phyloP scores from a whole-genome alignment of 2,797 vertebrate species.

The Gymnocypris eckloni region DNA sequence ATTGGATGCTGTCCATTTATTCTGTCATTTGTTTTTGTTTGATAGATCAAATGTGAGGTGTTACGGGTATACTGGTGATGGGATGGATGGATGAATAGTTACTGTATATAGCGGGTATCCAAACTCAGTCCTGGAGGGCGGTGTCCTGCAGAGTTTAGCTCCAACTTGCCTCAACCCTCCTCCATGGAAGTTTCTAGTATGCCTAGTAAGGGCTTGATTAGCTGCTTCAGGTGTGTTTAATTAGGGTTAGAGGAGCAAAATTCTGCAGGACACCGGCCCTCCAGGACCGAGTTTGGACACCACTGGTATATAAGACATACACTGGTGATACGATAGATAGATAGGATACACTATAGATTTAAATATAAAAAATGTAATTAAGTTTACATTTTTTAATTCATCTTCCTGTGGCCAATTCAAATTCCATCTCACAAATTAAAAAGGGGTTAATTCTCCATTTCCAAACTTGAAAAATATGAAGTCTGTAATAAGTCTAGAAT shows the following conservation, averaged over 20 bases:
- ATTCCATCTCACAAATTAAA: neutral
- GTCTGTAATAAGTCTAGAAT: neutral
- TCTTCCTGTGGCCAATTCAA: neutral
- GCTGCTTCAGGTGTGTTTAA: too few relatives aligned
- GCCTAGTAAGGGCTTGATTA: too few relatives aligned
- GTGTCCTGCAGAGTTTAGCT: too few relatives aligned
- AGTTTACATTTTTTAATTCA: neutral
- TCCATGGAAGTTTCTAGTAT: too few relatives aligned
- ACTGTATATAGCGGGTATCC: too few relatives aligned
- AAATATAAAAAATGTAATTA: neutral
- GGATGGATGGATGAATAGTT: too few relatives aligned
- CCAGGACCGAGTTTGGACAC: too few relatives aligned
- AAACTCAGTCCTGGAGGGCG: too few relatives aligned
- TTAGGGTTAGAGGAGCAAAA: too few relatives aligned
- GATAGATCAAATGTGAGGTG: neutral
- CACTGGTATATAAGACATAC: neutral
- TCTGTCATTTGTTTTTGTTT: neutral
- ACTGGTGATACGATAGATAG: neutral
- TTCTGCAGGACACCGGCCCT: too few relatives aligned
- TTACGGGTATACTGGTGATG: neutral
- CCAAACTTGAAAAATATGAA: neutral
- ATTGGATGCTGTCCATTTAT: neutral
- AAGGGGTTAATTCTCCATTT: neutral
- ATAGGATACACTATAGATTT: neutral
- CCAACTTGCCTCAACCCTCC: too few relatives aligned